Base-by-base conservation (phyloP, 2,888 invertebrate species). In the Doris montereyensis region DNA sequence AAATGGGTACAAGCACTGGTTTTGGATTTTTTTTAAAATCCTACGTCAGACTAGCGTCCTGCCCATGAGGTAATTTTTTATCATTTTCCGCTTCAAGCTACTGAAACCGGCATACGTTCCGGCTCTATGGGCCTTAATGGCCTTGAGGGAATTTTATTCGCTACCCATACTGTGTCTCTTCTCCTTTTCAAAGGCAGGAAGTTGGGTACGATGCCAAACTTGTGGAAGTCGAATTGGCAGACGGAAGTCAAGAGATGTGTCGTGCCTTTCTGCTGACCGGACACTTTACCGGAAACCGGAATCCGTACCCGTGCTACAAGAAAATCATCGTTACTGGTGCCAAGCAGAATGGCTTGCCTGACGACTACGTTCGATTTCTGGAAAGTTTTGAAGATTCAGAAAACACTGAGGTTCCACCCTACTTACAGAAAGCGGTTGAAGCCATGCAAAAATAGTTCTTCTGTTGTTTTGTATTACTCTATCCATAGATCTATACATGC, bases 381-480 rank as follows among this genome's bases (percentile, higher is more conserved):
- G 93, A 94, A 87, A 92, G 90, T 30, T 93, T 97, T 71, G 94
- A 94, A 76, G 93, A 97, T 89, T 97, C 97, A 91, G 95, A 94
- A 84, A 94, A 94, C 91, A 91, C 90, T 71, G 95, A 93, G 0
- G 30, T 70, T 1, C 77, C 86, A 0, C 71, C 77, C 2, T 41
- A 86, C 24, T 86, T 87, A 75, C 77, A 85, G 10, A 77, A 83
- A 10, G 77, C 79, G 5, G 57, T 81, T 72, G 70, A 74, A 17
- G 3, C 67, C 24, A 21, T 79, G 34, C 26, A 58, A 35, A 76
- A n/a, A n/a, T n/a, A n/a, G n/a, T n/a, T n/a, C n/a, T n/a, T n/a
- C n/a, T n/a, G n/a, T n/a, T n/a, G n/a, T n/a, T n/a, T n/a, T n/a
- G n/a, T n/a, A n/a, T n/a, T n/a, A n/a, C n/a, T n/a, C n/a, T n/a